A percentile compares a stretch with the other conserved stretches of the same genome.
These are phyloP conservation scores for Chironomus tepperi DNA, from an alignment of 1,140 invertebrate genomes.

Conservation along the genomic window DNA sequence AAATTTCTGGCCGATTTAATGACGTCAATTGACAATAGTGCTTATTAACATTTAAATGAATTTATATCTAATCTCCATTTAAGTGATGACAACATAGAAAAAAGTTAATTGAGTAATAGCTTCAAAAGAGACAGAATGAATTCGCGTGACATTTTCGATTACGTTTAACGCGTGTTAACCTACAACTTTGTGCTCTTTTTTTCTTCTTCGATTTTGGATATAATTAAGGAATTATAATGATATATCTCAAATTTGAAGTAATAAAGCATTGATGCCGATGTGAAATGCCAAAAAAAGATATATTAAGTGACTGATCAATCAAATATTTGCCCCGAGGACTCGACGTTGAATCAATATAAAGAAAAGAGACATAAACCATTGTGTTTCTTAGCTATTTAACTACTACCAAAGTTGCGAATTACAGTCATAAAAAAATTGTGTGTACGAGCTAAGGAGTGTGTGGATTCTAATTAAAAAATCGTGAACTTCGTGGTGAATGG, in stretches of 20 bases:
- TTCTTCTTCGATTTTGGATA: not conserved
- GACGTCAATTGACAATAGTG: not conserved
- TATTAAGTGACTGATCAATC: not conserved
- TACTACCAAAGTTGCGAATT: too few relatives aligned
- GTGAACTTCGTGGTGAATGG: not conserved
- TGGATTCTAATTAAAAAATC: not conserved
- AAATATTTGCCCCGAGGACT: not conserved
- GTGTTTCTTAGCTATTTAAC: too few relatives aligned
- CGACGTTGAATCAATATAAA: not conserved
- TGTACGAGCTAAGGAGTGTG: not conserved
- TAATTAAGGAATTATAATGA: not conserved
- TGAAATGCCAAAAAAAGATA: not conserved
- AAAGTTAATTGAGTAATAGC: not conserved
- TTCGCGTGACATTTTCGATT: constrained; percentile 12
- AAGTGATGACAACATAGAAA: not conserved
- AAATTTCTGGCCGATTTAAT: not conserved
- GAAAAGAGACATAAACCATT: too few relatives aligned
- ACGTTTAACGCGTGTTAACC: not conserved
- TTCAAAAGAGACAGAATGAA: not conserved
- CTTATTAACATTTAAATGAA: not conserved
- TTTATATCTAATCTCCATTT: constrained; percentile 1
- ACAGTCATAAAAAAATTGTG: too few relatives aligned
- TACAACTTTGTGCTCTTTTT: not conserved
- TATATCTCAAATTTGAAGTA: too few relatives aligned
- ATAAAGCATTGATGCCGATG: too few relatives aligned